Conservation (phyloP, 1,140 invertebrate genomes). For the Papilio dardanus region DNA sequence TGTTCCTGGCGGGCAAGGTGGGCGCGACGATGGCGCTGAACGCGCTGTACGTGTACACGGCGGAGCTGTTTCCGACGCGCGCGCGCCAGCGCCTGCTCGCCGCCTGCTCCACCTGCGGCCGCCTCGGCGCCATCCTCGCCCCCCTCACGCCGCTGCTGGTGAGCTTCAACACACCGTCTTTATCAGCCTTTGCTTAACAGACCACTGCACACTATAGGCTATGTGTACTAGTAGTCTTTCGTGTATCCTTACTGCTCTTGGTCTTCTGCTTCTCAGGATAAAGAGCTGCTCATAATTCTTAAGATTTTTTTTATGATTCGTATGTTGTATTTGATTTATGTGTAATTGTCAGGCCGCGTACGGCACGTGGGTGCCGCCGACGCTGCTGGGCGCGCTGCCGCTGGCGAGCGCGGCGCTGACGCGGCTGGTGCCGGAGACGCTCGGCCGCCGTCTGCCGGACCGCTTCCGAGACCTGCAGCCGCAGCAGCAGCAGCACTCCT, state of each 20-base stretch:
- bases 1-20: slow-evolving; percentile 69
- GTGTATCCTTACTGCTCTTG: no score
- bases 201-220: no score
- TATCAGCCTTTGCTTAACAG: no score
- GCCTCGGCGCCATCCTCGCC: slow-evolving; percentile 66
- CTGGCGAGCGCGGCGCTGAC: slow-evolving; percentile 69
- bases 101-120: slow-evolving; percentile 65
- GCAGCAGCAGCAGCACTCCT: slow-evolving; percentile 37
- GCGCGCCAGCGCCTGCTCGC: slow-evolving; percentile 70
- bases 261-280: no score
- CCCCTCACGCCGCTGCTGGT: slow-evolving; percentile 67
- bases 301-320: no score
- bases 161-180: not conserved
- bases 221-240: no score
- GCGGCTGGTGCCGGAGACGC: slow-evolving; percentile 71
- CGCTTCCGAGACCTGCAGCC: slow-evolving; percentile 66
- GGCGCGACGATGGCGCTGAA: slow-evolving; percentile 73
- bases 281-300: no score
- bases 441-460: slow-evolving; percentile 68
- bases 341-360: slow-evolving; percentile 55
- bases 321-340: no score
- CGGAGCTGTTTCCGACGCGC: slow-evolving; percentile 71
- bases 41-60: slow-evolving; percentile 75
- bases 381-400: slow-evolving; percentile 65
- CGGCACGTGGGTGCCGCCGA: slow-evolving; percentile 64